Base-by-base conservation (phyloP, 2,888 invertebrate species). In the Mythimna albipuncta region DNA sequence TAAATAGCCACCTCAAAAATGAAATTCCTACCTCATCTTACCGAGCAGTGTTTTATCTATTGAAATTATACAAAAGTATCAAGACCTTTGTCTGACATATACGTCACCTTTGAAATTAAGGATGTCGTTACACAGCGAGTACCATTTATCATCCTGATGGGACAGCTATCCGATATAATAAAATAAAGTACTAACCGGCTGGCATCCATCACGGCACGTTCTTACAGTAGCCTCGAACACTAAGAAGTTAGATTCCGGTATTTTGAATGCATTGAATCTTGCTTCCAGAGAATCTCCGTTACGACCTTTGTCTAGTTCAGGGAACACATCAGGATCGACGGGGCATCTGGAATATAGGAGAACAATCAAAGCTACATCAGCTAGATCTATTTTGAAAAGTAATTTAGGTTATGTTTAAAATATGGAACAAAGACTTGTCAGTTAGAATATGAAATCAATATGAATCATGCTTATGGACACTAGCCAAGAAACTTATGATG, bases 141-240 rank as follows among this genome's bases (percentile, higher is more conserved):
- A 10, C 6, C 16, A n/a, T 52, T 13, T 64, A 47, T 47, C 47
- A 47, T 47, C 47, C 47, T 47, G 6, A 47, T 47, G 16, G 47
- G 47, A 47, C 16, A 16, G 2, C 16, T 47, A 47, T 47, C 47
- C 6, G 6, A 19, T 19, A 47, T n/a, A 38, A 44, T 9, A 55
- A 55, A 38, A 7, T 16, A 9, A 13, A 47, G 13, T 72, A 91
- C 95, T 93, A 87, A 97, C 97, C 62, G 99, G 99, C 90, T 98
- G 98, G 89, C 99, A 99, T 10, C 98, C 98, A 65, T 98, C 98
- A 58, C 98, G 96, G 87, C 99, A 99, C 0, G 98, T 98, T 72
- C 98, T 96, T 0, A 99, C 99, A 0, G 98, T 99, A 0, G 99
- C 99, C 94, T 99, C 99, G 89, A 99, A 99, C 0, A 99, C 98